Percentiles rank a stretch among this genome's conserved stretches.
phyloP scores from a whole-genome alignment of 1,140 invertebrate genomes.

The Caerostris extrusa region DNA sequence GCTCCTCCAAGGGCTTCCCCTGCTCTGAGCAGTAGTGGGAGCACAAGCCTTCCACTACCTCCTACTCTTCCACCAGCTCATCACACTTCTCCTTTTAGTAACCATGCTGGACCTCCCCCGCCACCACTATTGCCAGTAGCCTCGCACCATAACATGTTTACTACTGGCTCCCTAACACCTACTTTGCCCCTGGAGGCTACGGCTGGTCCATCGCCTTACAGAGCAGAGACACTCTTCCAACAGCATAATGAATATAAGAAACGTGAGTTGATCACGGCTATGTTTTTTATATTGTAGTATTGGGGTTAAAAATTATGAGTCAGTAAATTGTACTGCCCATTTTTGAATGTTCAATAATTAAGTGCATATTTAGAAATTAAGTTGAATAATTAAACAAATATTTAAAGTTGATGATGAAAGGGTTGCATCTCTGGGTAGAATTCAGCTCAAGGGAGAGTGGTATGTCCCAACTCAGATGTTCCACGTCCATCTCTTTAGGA shows the following conservation, averaged over 20 bases:
- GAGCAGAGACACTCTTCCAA: constrained; percentile 90
- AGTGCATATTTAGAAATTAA: no score
- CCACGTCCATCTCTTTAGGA: no score
- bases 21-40: constrained; percentile 56
- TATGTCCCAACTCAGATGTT: no score
- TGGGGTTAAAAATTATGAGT: no score
- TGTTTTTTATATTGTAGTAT: no score
- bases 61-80: constrained; percentile 71
- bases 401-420: no score
- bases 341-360: no score
- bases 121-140: constrained; percentile 79
- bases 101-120: constrained; percentile 83
- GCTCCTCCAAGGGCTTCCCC: constrained; percentile 28
- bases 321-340: no score
- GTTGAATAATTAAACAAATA: no score
- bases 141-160: constrained; percentile 80
- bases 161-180: constrained; percentile 80
- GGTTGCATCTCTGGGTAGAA: no score
- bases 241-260: constrained; percentile 87
- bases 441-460: no score
- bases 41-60: constrained; percentile 56
- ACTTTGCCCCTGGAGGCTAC: constrained; percentile 82
- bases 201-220: constrained; percentile 88
- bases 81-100: constrained; percentile 79
- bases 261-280: constrained; percentile 42